Base-by-base conservation (phyloP, 2,797 vertebrate species). In the Ptychobarbus kaznakovi region DNA sequence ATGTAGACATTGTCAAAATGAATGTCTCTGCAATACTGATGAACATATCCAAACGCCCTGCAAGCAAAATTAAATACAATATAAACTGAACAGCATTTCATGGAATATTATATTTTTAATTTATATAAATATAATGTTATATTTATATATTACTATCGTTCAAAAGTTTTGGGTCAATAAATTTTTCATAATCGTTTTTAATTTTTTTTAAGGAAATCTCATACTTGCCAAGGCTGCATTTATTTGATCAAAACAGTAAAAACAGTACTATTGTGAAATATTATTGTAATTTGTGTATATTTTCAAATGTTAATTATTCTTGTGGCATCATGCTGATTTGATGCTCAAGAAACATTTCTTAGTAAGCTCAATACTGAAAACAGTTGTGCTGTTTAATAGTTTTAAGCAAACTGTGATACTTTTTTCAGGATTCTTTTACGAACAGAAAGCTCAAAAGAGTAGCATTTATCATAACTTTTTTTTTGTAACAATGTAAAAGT, bases 1-100 rank as follows among this genome's bases (percentile, higher is more conserved):
- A 99, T 82, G 82, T 98, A 99, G 75, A 96, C 11, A 85, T 99
- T 99, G 91, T 99, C 97, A 1, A 97, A 97, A 63, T 80, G 81
- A 51, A 98, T 87, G 44, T 97, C 94, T 1, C 53, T 53, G 28
- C 90, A 93, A 87, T 96, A 99, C 2, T 42, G 83, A 1, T 89
- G 78, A 12, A 91, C 88, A 90, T 99, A 99, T 51, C 89, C 42
- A 79, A 95, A 95, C 0, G 95, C 95, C 78, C 97, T 98, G 90
- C 11, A 78, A 56, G 81, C 10, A 80, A 66, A 12, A 76, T 13
- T 0, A 66, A 56, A 66, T n/a, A 81, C 42, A 58, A 79, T 2
- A 32, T 63, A 15, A 63, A 63, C 1, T 25, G 4, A 25, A 28
- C 25, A 35, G 35, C 63, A 9, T 32, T 65, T 65, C 6, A 16